A percentile compares a stretch with the other conserved stretches of the same genome.
These are phyloP conservation scores for Taxidea taxus DNA, from an alignment of 2,113 vertebrate species.

Conservation along the genomic window DNA sequence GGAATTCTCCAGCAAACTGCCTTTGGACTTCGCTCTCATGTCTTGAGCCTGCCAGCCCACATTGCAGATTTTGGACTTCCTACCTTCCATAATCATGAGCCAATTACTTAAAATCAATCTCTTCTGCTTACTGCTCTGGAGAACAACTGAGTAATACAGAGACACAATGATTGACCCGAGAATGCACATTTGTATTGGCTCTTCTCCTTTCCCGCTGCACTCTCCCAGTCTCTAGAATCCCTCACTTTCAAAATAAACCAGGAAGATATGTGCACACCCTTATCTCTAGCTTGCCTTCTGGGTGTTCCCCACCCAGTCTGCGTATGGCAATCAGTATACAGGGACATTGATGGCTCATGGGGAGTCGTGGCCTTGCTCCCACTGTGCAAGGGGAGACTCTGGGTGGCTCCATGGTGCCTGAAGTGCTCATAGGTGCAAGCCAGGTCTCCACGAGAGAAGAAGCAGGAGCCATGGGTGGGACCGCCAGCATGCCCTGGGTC, in stretches of 20 bases:
- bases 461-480: conserved; percentile 88
- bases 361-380: conserved; percentile 68
- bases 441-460: conserved; percentile 22
- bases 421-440: neutral
- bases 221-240: neutral
- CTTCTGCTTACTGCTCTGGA: neutral
- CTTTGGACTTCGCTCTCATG: neutral
- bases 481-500: conserved; percentile 89
- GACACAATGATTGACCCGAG: neutral
- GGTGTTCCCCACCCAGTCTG: neutral
- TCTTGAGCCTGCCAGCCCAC: neutral
- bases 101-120: neutral
- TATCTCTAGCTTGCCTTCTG: neutral
- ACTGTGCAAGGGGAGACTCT: neutral
- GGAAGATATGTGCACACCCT: neutral
- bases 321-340: neutral
- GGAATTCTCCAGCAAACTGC: neutral
- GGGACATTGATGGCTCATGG: neutral
- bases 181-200: neutral
- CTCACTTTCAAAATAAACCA: neutral
- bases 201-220: neutral
- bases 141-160: neutral
- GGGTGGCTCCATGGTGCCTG: neutral
- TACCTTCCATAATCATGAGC: neutral
- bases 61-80: neutral